Conservation (phyloP, 1,140 invertebrate genomes). For the Saccostrea glomerata region DNA sequence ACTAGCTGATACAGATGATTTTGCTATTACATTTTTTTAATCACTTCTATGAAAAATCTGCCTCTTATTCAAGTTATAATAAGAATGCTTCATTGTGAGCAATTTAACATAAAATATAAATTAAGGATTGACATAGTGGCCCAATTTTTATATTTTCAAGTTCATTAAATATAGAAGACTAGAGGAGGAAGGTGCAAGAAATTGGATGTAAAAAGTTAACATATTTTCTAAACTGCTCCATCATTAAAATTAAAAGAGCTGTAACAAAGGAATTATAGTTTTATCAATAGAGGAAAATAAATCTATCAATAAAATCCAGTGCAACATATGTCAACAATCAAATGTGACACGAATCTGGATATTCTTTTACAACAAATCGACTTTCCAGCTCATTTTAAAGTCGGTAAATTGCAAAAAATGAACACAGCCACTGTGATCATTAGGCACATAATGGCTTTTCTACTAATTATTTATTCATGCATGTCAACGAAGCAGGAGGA, state of each 20-base stretch:
- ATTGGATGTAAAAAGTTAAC: not conserved
- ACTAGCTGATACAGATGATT: too few species aligned
- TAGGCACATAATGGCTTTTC: constrained; percentile 11
- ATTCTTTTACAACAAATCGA: not conserved
- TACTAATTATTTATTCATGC: constrained; percentile 36
- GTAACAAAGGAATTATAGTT: not conserved
- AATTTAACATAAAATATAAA: too few species aligned
- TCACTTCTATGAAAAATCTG: too few species aligned
- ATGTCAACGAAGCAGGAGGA: constrained; percentile 21
- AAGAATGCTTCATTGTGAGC: too few species aligned
- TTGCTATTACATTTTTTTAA: too few species aligned
- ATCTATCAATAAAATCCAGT: constrained; percentile 3
- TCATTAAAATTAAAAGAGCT: constrained; percentile 9
- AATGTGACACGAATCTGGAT: not conserved
- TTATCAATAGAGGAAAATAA: too few species aligned
- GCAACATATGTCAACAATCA: constrained; percentile 23
- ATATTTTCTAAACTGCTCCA: not conserved
- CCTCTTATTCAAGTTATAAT: too few species aligned
- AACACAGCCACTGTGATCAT: constrained; percentile 24
- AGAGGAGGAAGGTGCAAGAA: not conserved
- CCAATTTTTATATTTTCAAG: not conserved
- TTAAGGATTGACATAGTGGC: too few species aligned
- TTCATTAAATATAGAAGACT: not conserved
- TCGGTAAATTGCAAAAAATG: constrained; percentile 27
- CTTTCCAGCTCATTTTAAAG: not conserved